Conservation (phyloP, 2,113 vertebrate species). For the Romanogobio albipinnatus region DNA sequence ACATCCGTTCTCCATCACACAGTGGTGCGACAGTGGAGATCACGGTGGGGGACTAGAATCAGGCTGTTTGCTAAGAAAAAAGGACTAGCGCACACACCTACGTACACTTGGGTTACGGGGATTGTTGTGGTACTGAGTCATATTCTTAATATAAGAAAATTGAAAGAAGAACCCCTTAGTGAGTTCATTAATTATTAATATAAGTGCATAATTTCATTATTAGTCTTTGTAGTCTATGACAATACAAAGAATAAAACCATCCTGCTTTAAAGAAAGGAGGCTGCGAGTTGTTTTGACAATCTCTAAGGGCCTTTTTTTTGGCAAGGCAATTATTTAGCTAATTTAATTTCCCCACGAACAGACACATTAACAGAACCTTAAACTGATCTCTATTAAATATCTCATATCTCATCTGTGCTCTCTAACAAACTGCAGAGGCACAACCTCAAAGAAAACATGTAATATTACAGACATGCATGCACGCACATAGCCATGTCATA, state of each 20-base stretch:
- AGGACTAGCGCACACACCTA: slow-evolving; percentile 53
- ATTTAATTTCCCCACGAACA: slow-evolving; percentile 39
- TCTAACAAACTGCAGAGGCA: slow-evolving; percentile 35
- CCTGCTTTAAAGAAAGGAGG: slow-evolving; percentile 5
- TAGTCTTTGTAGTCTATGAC: slow-evolving; percentile 37
- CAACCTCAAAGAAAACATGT: slow-evolving; percentile 37
- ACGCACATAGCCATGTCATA: background rate
- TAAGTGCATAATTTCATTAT: slow-evolving; percentile 30
- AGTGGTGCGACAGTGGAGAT: slow-evolving; percentile 41
- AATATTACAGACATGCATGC: slow-evolving; percentile 7
- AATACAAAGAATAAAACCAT: slow-evolving; percentile 36
- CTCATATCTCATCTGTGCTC: slow-evolving; percentile 30
- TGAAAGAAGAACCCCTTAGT: slow-evolving; percentile 13
- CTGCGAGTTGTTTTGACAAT: slow-evolving; percentile 29
- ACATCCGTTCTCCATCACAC: slow-evolving; percentile 30
- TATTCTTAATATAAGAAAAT: slow-evolving; percentile 36
- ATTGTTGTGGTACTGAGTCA: slow-evolving; percentile 24
- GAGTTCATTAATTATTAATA: slow-evolving; percentile 49
- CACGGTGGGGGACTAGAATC: slow-evolving; percentile 60
- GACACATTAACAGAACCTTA: slow-evolving; percentile 37
- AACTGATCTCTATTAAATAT: slow-evolving; percentile 46
- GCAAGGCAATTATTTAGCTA: slow-evolving; percentile 51
- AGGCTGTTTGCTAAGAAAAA: slow-evolving; percentile 57
- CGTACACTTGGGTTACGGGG: background rate
- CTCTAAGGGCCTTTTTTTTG: slow-evolving; percentile 36